phyloP scores from a whole-genome alignment of 2,888 invertebrate genomes.

The Campoletis raptor region DNA sequence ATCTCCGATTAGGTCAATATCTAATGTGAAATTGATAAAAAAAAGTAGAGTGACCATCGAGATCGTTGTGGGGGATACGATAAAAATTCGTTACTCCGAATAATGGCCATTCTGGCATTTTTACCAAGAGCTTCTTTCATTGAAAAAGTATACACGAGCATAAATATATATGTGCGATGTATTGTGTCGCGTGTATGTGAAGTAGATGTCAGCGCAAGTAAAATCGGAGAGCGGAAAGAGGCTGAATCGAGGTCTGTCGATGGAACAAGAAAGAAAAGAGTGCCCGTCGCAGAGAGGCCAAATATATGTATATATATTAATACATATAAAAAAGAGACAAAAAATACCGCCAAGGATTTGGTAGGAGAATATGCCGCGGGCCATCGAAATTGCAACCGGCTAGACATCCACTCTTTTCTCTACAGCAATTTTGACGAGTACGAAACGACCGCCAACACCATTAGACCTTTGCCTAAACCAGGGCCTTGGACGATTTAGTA shows the following conservation, averaged over 20 bases:
- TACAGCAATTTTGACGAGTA: slow-evolving; percentile 60
- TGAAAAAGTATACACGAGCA: slow-evolving; percentile 19
- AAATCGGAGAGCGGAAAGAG: slow-evolving; percentile 54
- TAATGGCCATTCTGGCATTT: slow-evolving; percentile 29
- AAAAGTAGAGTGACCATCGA: slow-evolving; percentile 3
- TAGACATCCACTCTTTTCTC: slow-evolving; percentile 50
- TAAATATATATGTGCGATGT: slow-evolving; percentile 9
- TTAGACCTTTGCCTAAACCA: slow-evolving; percentile 48
- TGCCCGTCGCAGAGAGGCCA: slow-evolving; percentile 45
- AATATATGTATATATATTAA: slow-evolving; percentile 27
- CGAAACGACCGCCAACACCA: slow-evolving; percentile 31
- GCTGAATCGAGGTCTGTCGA: slow-evolving; percentile 62
- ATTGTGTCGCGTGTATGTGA: slow-evolving; percentile 25
- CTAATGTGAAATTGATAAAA: not conserved
- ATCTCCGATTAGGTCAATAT: not conserved
- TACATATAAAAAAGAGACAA: slow-evolving; percentile 32
- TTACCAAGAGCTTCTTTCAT: slow-evolving; percentile 40
- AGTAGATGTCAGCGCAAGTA: slow-evolving; percentile 51
- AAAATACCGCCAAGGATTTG: slow-evolving; percentile 46
- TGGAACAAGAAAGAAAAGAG: slow-evolving; percentile 55
- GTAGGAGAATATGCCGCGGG: slow-evolving; percentile 45
- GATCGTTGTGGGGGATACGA: slow-evolving; percentile 37
- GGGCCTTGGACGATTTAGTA: slow-evolving; percentile 70
- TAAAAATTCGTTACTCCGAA: slow-evolving; percentile 43
- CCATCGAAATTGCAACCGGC: slow-evolving; percentile 65